phyloP scores from a whole-genome alignment of 2,888 invertebrate species.

The Drosophila mimetica region DNA sequence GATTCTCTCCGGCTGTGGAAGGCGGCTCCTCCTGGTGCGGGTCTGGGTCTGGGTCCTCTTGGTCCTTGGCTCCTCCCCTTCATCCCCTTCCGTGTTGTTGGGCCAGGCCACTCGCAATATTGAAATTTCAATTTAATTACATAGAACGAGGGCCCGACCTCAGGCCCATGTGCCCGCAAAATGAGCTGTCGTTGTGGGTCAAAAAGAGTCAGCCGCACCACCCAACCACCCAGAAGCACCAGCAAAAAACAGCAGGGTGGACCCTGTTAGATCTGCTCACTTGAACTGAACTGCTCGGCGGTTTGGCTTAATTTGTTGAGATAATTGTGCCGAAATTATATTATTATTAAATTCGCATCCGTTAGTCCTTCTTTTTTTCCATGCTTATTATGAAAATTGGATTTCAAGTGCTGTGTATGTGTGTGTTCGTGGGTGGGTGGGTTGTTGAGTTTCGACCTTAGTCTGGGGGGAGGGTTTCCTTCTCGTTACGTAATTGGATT shows the following conservation, averaged over 20 bases:
- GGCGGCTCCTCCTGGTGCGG: slow-evolving; percentile 14
- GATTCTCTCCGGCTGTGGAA: slow-evolving; percentile 19
- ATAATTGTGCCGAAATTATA: slow-evolving; percentile 75
- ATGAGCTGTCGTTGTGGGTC: slow-evolving; percentile 50
- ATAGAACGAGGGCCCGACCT: slow-evolving; percentile 60
- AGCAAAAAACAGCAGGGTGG: slow-evolving; percentile 8
- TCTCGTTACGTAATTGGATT: slow-evolving; percentile 72
- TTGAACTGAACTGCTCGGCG: slow-evolving; percentile 52
- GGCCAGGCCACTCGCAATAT: slow-evolving; percentile 64
- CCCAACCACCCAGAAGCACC: slow-evolving; percentile 13
- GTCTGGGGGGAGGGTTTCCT: slow-evolving; percentile 38
- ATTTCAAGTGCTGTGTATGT: slow-evolving; percentile 63
- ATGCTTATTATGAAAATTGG: slow-evolving; percentile 73
- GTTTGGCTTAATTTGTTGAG: slow-evolving; percentile 77
- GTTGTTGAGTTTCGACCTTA: slow-evolving; percentile 65
- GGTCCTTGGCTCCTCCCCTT: neutral
- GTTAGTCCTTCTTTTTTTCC: slow-evolving; percentile 40
- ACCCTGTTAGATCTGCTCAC: slow-evolving; percentile 41
- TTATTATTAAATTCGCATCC: slow-evolving; percentile 73
- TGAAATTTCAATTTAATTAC: slow-evolving; percentile 80
- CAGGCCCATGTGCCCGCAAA: slow-evolving; percentile 49
- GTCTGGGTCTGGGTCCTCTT: neutral
- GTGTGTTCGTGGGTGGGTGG: slow-evolving; percentile 22
- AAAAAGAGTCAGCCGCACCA: slow-evolving; percentile 20
- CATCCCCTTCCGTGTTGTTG: neutral